These are phyloP conservation scores for Laticauda laticaudata DNA, from an alignment of 2,113 vertebrate genomes.

Conservation along the genomic window DNA sequence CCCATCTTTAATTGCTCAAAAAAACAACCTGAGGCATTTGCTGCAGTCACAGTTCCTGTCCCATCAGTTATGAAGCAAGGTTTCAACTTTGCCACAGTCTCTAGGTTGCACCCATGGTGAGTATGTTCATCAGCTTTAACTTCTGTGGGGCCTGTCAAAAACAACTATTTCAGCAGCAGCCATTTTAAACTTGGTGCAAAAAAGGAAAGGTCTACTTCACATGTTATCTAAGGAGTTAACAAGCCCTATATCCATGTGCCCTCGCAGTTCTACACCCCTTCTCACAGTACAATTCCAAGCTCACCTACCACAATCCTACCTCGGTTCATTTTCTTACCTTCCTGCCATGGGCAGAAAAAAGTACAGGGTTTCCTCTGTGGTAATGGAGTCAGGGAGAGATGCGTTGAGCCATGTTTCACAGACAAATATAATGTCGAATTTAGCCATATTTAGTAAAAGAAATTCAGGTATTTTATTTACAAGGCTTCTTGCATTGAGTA, in stretches of 20 bases:
- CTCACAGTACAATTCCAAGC: not conserved
- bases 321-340: not conserved
- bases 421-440: too few relatives aligned
- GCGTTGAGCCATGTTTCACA: too few relatives aligned
- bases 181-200: not conserved
- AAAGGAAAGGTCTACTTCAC: not conserved
- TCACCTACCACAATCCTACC: not conserved
- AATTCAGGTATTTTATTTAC: too few relatives aligned
- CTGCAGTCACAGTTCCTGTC: conserved; percentile 89
- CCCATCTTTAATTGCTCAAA: not conserved
- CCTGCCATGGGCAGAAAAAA: not conserved
- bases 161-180: not conserved
- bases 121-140: conserved; percentile 90
- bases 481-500: too few relatives aligned
- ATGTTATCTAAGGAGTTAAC: not conserved
- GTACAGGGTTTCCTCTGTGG: not conserved
- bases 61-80: conserved; percentile 86
- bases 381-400: too few relatives aligned
- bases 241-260: not conserved
- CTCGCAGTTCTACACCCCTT: not conserved
- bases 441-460: too few relatives aligned
- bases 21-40: conserved; percentile 88
- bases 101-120: conserved; percentile 83
- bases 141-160: conserved; percentile 80
- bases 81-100: conserved; percentile 83